These are phyloP conservation scores for Acheta domesticus DNA, from an alignment of 2,888 invertebrate species.

Conservation along the genomic window DNA sequence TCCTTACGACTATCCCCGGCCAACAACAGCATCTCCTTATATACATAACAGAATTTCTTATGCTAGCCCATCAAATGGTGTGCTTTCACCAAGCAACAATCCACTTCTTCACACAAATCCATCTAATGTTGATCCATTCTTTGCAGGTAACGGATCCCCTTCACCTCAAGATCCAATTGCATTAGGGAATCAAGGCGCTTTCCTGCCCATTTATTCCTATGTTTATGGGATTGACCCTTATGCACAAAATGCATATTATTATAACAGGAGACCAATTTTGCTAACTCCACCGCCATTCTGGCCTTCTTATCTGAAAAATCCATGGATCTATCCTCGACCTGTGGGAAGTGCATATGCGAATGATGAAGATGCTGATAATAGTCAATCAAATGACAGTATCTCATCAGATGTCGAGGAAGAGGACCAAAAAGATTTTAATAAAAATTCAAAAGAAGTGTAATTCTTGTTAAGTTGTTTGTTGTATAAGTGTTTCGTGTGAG, in stretches of 20 bases:
- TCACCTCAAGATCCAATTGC: neutral
- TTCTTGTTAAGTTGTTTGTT: too few relatives aligned
- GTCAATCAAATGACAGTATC: too few relatives aligned
- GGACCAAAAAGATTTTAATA: too few relatives aligned
- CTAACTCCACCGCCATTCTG: neutral
- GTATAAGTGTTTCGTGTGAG: too few relatives aligned
- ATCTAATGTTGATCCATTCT: neutral
- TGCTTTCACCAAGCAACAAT: neutral
- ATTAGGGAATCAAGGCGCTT: neutral
- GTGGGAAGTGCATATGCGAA: neutral
- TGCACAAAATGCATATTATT: neutral
- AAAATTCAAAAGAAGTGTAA: too few relatives aligned
- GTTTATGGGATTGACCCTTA: neutral
- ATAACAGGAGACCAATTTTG: neutral
- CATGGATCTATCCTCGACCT: neutral
- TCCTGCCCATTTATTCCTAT: neutral
- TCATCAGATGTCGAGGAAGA: too few relatives aligned
- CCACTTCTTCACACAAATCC: neutral
- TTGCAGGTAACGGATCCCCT: neutral
- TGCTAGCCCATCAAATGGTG: neutral
- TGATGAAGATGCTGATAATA: neutral
- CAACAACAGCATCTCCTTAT: neutral
- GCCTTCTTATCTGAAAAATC: neutral
- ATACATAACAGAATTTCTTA: neutral
- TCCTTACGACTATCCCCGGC: neutral